Conservation (phyloP, 2,797 vertebrate genomes). For the Crypturellus tataupa region DNA sequence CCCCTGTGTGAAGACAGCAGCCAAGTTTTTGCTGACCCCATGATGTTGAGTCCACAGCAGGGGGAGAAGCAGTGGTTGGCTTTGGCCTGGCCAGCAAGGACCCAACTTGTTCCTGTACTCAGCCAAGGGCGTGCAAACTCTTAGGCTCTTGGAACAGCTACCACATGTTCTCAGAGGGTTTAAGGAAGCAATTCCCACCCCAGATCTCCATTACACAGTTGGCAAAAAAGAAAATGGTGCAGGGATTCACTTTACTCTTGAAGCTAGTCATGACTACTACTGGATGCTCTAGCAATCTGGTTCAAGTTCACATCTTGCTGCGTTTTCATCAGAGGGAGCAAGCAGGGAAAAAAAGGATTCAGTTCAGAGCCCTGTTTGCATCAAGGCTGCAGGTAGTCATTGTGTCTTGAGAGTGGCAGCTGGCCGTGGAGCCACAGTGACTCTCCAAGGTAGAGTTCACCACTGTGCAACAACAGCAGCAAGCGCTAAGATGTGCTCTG, state of each 20-base stretch:
- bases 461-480: background rate
- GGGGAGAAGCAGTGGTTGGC: background rate
- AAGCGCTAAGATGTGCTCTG: no score
- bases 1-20: background rate
- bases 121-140: fast-evolving
- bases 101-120: background rate
- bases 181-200: background rate
- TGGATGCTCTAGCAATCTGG: background rate
- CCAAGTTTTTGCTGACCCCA: background rate
- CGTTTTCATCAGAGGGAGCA: background rate
- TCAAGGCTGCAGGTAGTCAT: fast-evolving
- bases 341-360: background rate
- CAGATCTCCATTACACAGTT: background rate
- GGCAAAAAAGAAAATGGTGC: background rate
- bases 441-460: background rate
- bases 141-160: background rate
- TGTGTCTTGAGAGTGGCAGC: background rate
- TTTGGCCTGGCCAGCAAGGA: background rate
- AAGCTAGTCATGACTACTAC: background rate
- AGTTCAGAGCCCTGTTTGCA: fast-evolving
- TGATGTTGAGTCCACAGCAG: background rate
- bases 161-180: background rate
- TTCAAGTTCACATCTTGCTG: background rate
- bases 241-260: background rate
- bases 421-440: background rate